phyloP scores from a whole-genome alignment of 2,888 invertebrate species.

The Hydropsyche betteni region DNA sequence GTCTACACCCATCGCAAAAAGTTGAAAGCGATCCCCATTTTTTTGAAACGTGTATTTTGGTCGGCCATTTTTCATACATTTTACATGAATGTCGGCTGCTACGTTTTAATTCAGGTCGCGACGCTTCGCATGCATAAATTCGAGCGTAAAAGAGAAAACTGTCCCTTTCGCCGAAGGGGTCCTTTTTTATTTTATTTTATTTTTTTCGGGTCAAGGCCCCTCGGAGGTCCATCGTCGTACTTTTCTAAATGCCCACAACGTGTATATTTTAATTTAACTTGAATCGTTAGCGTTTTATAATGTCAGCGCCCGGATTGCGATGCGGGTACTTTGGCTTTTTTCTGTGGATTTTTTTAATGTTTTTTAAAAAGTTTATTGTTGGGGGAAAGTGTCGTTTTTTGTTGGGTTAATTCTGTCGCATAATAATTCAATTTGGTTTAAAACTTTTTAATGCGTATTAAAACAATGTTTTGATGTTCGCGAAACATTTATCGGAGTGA shows the following conservation, averaged over 20 bases:
- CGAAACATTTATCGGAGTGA: no score
- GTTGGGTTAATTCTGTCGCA: no score
- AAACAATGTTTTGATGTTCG: no score
- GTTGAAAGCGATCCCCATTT: neutral
- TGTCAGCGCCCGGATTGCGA: neutral
- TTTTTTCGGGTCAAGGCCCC: neutral
- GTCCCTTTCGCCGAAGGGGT: neutral
- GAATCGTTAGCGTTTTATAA: conserved; percentile 19
- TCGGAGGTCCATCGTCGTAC: conserved; percentile 5
- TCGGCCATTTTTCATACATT: no score
- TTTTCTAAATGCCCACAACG: conserved; percentile 7
- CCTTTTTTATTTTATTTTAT: neutral
- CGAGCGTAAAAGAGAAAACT: neutral
- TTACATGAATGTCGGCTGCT: no score
- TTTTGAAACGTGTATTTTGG: neutral
- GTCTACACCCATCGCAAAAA: neutral
- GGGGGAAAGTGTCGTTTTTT: neutral
- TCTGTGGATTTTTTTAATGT: conserved; percentile 3
- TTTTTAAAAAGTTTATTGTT: neutral
- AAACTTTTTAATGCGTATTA: no score
- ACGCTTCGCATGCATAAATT: conserved; percentile 5
- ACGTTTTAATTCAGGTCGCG: no score
- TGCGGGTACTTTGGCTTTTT: neutral
- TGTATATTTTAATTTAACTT: conserved; percentile 25
- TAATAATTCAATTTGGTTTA: no score